Evolutionary conservation across 2,113 vertebrate species (phyloP).

Genomic region (Geococcyx californianus): DNA sequence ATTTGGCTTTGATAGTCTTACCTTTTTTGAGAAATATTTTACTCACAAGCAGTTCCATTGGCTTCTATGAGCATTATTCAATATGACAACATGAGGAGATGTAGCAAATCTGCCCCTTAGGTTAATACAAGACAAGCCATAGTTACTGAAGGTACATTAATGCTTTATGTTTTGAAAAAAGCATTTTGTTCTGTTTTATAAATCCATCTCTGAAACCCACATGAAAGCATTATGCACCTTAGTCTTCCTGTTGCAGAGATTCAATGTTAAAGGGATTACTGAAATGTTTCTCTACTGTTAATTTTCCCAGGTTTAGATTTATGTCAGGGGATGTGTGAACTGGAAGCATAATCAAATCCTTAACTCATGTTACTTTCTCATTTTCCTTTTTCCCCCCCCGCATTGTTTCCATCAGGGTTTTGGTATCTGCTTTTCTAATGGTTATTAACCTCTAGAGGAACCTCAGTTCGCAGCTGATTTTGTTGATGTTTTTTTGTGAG

Average conservation of each 20-base stretch:
- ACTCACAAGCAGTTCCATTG: neutral
- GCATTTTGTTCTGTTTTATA: neutral
- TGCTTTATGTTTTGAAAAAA: neutral
- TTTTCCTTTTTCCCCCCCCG: neutral
- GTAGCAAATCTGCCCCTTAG: neutral
- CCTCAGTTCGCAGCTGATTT: neutral
- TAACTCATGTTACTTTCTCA: neutral
- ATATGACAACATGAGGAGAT: neutral
- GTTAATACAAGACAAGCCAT: neutral
- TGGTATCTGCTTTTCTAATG: neutral
- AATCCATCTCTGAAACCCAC: neutral
- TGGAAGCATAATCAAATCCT: neutral
- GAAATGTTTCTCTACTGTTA: neutral
- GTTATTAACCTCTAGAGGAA: neutral
- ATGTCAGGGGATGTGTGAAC: neutral
- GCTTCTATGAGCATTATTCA: neutral
- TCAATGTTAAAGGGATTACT: conserved; percentile 4
- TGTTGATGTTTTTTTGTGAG: neutral
- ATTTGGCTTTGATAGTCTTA: conserved; percentile 17
- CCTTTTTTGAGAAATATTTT: neutral
- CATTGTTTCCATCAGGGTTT: neutral
- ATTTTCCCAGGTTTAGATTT: conserved; percentile 12
- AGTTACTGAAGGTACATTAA: neutral
- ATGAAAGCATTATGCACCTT: neutral
- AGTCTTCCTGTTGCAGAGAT: neutral